Percentiles rank a stretch among this genome's conserved stretches.
phyloP scores from a whole-genome alignment of 2,888 invertebrate species.

The Phortica okadai region DNA sequence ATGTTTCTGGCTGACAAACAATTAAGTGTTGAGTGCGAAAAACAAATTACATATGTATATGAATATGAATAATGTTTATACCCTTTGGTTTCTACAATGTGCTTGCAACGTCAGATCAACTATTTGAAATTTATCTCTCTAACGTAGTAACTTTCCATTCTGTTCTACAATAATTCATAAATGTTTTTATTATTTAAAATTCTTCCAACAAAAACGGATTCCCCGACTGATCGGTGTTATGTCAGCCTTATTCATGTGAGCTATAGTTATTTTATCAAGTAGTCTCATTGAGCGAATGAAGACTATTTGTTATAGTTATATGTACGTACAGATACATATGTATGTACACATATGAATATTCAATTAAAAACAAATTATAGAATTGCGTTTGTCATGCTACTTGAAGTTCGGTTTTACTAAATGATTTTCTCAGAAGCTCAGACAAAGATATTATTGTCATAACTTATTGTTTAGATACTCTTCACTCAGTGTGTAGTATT shows the following conservation, averaged over 20 bases:
- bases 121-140: constrained; percentile 40
- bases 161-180: too few relatives aligned
- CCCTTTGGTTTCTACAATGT: not conserved
- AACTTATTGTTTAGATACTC: not conserved
- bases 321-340: too few relatives aligned
- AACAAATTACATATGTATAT: constrained; percentile 31
- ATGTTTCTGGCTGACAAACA: constrained; percentile 17
- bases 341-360: not conserved
- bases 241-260: too few relatives aligned
- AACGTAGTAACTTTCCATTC: not conserved
- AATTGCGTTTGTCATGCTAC: not conserved
- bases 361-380: not conserved
- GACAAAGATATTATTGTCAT: not conserved
- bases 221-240: too few relatives aligned
- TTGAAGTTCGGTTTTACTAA: not conserved
- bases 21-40: not conserved
- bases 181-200: too few relatives aligned
- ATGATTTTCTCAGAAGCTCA: not conserved
- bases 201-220: too few relatives aligned
- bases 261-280: too few relatives aligned
- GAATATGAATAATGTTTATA: not conserved
- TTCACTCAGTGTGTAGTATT: not conserved
- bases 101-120: constrained; percentile 34
- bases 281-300: too few relatives aligned
- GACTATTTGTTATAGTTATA: too few relatives aligned